Percentiles rank a stretch among this genome's conserved stretches.
These are phyloP conservation scores for Xiphophorus maculatus DNA, from an alignment of 2,113 vertebrate species.

Conservation along the genomic window DNA sequence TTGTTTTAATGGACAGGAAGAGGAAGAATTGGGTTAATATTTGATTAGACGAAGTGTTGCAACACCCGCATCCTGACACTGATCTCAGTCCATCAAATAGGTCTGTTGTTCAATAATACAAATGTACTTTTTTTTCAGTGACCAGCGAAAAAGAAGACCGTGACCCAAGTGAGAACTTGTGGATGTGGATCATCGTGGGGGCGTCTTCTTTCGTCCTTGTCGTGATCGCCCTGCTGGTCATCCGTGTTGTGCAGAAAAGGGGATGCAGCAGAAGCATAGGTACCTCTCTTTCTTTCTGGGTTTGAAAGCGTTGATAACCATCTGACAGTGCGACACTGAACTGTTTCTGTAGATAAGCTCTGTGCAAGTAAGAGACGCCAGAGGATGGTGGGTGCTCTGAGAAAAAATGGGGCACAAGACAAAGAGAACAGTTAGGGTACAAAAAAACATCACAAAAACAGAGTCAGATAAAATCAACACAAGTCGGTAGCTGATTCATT, in stretches of 20 bases:
- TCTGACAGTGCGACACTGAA: neutral
- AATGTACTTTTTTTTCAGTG: conserved; percentile 29
- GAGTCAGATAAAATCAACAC: neutral
- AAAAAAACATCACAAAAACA: neutral
- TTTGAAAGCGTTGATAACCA: neutral
- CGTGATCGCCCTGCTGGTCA: conserved; percentile 27
- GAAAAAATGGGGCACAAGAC: neutral
- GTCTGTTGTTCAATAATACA: neutral
- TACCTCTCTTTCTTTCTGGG: conserved; percentile 5
- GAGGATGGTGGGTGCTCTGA: neutral
- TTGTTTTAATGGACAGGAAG: neutral
- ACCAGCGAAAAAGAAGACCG: rapidly evolving
- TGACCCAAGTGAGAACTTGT: rapidly evolving
- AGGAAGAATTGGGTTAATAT: neutral
- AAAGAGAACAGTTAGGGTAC: neutral
- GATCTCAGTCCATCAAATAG: neutral
- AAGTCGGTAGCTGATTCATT: neutral
- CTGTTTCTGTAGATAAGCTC: conserved; percentile 1
- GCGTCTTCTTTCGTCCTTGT: neutral
- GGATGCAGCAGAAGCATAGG: conserved; percentile 34
- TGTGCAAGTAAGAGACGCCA: neutral
- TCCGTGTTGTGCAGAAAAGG: conserved; percentile 18
- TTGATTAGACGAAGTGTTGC: neutral
- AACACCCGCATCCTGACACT: neutral
- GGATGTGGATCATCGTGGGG: conserved; percentile 35